phyloP scores from a whole-genome alignment of 2,797 vertebrate species.

The Philypnodon macrostomus region DNA sequence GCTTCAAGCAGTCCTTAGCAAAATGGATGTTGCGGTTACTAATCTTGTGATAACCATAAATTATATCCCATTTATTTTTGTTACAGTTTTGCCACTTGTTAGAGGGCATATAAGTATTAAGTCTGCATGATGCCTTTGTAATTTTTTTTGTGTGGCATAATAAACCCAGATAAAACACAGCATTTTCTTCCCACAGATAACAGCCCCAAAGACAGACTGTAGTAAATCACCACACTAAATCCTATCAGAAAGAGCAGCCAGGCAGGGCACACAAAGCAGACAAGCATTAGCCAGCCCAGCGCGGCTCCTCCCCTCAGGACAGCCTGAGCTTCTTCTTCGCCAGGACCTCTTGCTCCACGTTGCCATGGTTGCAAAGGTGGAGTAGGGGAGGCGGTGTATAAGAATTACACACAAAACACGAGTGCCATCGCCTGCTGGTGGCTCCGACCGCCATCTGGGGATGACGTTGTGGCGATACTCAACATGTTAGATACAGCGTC shows the following conservation, averaged over 20 bases:
- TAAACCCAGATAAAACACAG: neutral
- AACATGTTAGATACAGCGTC: conserved; percentile 3
- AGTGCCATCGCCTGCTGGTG: conserved; percentile 25
- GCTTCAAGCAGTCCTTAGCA: too few relatives aligned
- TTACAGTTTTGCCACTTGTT: neutral
- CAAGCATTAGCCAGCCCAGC: conserved; percentile 14
- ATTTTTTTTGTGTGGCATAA: neutral
- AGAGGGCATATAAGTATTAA: neutral
- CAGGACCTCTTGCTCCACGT: conserved; percentile 70
- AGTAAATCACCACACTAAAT: neutral
- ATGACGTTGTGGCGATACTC: conserved; percentile 54
- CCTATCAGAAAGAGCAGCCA: conserved; percentile 1
- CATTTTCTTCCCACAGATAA: neutral
- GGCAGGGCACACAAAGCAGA: conserved; percentile 35
- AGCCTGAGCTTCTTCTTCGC: conserved; percentile 45
- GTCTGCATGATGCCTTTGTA: neutral
- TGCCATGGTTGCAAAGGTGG: conserved; percentile 83
- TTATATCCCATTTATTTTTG: neutral
- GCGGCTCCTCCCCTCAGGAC: conserved; percentile 50
- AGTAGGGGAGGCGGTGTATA: conserved; percentile 68
- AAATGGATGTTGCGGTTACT: too few relatives aligned
- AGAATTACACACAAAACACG: conserved; percentile 27
- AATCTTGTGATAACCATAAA: too few relatives aligned
- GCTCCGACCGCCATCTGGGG: conserved; percentile 66
- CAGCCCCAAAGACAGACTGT: neutral